Percentiles rank a stretch among this genome's conserved stretches.
Evolutionary conservation across 1,140 invertebrate genomes (phyloP).

Genomic region (Oreohelix idahoensis): DNA sequence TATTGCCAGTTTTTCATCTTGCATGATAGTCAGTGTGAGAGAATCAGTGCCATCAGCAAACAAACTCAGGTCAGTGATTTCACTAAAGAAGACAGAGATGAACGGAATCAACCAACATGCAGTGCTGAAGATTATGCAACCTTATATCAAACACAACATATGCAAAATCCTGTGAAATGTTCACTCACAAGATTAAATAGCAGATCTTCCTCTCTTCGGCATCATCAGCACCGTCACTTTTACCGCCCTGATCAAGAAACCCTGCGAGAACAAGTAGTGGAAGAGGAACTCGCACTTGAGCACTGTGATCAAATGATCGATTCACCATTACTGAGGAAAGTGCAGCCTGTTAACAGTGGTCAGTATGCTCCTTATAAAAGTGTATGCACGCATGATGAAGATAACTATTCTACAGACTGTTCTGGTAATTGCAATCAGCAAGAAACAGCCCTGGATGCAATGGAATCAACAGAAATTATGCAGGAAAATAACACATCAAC

Average conservation of each 20-base stretch:
- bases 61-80: not conserved
- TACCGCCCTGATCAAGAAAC: not conserved
- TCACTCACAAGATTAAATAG: not conserved
- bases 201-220: not conserved
- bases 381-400: not conserved
- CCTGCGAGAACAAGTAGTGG: not conserved
- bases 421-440: not conserved
- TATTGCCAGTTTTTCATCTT: constrained; percentile 24
- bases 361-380: not conserved
- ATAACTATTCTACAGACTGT: not conserved
- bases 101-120: not conserved
- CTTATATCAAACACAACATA: not conserved
- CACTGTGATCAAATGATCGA: not conserved
- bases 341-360: not conserved
- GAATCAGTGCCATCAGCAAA: not conserved
- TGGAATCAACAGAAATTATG: not conserved
- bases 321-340: not conserved
- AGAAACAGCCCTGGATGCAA: constrained; percentile 15
- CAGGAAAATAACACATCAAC: not conserved
- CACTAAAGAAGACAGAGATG: not conserved
- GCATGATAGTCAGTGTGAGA: constrained; percentile 14
- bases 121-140: not conserved
- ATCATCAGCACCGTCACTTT: not conserved
- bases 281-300: not conserved
- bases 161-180: not conserved